These are phyloP conservation scores for Acronicta alni DNA, from an alignment of 2,888 invertebrate genomes.

Conservation along the genomic window DNA sequence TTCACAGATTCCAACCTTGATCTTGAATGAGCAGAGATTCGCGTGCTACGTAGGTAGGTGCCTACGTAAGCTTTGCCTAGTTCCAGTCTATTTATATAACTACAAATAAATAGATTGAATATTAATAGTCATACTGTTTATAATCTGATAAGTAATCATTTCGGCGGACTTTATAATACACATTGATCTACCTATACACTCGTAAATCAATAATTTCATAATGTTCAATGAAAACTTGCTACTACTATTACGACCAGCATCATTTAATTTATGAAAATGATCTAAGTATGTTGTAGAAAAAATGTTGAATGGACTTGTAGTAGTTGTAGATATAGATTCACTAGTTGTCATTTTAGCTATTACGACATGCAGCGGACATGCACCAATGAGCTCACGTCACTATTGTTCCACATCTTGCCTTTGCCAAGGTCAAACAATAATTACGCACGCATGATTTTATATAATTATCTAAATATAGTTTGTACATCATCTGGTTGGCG, in stretches of 20 bases:
- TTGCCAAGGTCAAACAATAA: slow-evolving; percentile 69
- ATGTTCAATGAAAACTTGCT: neutral
- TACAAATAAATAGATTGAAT: slow-evolving; percentile 44
- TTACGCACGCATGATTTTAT: slow-evolving; percentile 59
- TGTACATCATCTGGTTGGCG: slow-evolving; percentile 51
- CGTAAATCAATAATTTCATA: neutral
- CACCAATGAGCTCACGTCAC: slow-evolving; percentile 64
- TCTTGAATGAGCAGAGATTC: slow-evolving; percentile 60
- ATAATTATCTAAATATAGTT: slow-evolving; percentile 61
- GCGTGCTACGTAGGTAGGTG: slow-evolving; percentile 39
- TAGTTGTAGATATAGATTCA: slow-evolving; percentile 7
- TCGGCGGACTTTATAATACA: neutral
- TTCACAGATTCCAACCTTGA: slow-evolving; percentile 57
- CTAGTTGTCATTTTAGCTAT: slow-evolving; percentile 52
- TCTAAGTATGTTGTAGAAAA: neutral
- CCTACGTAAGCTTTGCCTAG: slow-evolving; percentile 53
- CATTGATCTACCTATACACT: neutral
- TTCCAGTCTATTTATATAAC: slow-evolving; percentile 53
- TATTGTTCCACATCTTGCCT: slow-evolving; percentile 69
- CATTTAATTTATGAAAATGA: too few relatives aligned
- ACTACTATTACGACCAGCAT: too few relatives aligned
- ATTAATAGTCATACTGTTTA: slow-evolving; percentile 31
- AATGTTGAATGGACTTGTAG: slow-evolving; percentile 4
- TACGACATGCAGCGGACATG: slow-evolving; percentile 65
- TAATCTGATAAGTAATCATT: slow-evolving; percentile 17